A percentile compares a stretch with the other conserved stretches of the same genome.
Conservation (phyloP, 2,888 invertebrate genomes). For the Calliphora vomitoria region DNA sequence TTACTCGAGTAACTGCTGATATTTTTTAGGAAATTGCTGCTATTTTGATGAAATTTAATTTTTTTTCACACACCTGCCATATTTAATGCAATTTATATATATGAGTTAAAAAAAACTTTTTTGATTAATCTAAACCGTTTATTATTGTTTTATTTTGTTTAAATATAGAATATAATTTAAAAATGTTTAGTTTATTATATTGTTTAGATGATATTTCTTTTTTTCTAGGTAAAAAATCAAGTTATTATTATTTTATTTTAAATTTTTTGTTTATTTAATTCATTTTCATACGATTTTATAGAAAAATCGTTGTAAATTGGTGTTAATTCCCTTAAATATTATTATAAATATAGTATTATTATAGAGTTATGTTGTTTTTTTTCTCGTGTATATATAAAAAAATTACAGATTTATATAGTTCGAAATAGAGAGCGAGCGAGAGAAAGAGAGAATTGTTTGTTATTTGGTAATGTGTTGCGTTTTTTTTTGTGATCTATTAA, state of each 20-base stretch:
- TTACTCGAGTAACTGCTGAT: no score
- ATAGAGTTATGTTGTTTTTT: neutral
- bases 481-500: constrained; percentile 54
- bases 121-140: no score
- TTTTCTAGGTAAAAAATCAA: constrained; percentile 55
- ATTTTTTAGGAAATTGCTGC: no score
- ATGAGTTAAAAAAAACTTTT: no score
- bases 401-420: constrained; percentile 25
- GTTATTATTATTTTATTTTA: constrained; percentile 10
- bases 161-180: constrained; percentile 33
- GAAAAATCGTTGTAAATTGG: constrained; percentile 71
- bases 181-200: constrained; percentile 37
- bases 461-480: constrained; percentile 58
- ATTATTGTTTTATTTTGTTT: constrained; percentile 35
- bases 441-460: constrained; percentile 20
- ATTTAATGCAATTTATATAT: no score
- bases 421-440: constrained; percentile 6
- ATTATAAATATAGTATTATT: constrained; percentile 43
- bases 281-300: constrained; percentile 48
- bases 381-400: constrained; percentile 1
- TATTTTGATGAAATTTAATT: no score
- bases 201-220: constrained; percentile 22
- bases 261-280: constrained; percentile 2
- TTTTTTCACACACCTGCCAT: no score
- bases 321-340: constrained; percentile 62